Base-by-base conservation (phyloP, 2,113 vertebrate species). In the Myiozetetes cayanensis region DNA sequence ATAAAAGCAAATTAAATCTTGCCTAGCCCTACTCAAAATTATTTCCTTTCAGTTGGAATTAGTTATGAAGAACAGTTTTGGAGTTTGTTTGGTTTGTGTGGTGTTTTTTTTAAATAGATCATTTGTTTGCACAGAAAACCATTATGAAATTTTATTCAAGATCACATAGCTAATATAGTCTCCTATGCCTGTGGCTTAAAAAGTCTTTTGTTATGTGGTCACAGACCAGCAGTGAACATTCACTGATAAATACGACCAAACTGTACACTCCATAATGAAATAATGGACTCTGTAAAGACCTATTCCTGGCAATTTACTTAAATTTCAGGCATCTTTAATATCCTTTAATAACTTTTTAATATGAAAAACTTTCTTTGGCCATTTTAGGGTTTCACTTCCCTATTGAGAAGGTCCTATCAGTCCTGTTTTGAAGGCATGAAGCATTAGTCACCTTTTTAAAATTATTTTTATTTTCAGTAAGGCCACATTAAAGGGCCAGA, bases 391-490 rank as follows among this genome's bases (percentile, higher is more conserved):
- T 90, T 81, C 33, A 50, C 11, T 76, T 73, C 39, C 25, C 23
- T 80, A 20, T 62, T 47, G 79, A 75, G 74, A 89, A 86, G 4
- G 20, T 62, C 23, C 5, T 58, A 23, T 41, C 24, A 62, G 14
- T 78, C 19, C 15, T 53, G 11, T 56, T 87, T 53, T 59, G 59
- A 76, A 30, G 39, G 46, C 8, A 76, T 30, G 18, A 83, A 81
- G 17, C 6, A 2, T 27, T 20, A 70, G 41, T 3, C 8, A 75
- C 19, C 4, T 46, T 21, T 49, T 53, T 14, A 1, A 0, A 47
- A 35, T 46, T 21, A 30, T 27, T 70, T 10, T 76, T 27, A 35
- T 75, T 80, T 77, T 66, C 37, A 66, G 9, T 58, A 68, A 68
- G 14, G 70, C 12, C 9, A 59, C 18, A 39, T 43, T 24, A 63